phyloP scores from a whole-genome alignment of 23 tunicate genomes.

The Oikopleura albicans region DNA sequence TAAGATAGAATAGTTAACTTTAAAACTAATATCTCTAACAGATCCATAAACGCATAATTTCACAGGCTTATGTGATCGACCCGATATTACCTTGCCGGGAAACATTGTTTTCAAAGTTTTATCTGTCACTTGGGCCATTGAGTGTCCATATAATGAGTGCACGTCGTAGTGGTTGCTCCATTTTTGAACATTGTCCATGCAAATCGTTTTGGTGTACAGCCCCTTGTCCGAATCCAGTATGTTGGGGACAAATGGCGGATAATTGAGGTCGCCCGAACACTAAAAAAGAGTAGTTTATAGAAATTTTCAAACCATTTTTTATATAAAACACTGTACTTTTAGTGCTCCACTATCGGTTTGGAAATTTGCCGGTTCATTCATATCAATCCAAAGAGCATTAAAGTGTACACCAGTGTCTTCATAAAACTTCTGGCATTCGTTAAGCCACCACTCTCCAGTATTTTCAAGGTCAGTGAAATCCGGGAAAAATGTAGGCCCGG shows the following conservation, averaged over 20 bases:
- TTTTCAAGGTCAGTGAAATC: conserved; percentile 40
- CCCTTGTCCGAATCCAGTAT: conserved; percentile 22
- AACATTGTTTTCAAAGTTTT: conserved; percentile 28
- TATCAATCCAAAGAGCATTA: conserved; percentile 93
- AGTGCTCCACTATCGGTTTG: conserved; percentile 53
- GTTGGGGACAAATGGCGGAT: conserved; percentile 66
- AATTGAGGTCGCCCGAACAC: conserved; percentile 18
- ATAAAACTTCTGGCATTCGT: conserved; percentile 51
- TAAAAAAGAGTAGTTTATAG: background rate
- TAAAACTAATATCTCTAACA: no score
- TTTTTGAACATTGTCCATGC: conserved; percentile 65
- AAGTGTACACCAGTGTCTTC: conserved; percentile 21
- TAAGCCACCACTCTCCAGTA: conserved; percentile 40
- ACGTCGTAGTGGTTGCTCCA: conserved; percentile 52
- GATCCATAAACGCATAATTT: no score
- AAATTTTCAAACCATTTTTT: background rate
- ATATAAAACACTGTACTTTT: background rate
- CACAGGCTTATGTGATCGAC: no score
- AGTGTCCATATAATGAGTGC: conserved; percentile 84
- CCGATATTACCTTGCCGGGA: background rate
- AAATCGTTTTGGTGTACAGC: conserved; percentile 53
- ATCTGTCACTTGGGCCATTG: conserved; percentile 62
- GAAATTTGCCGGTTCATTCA: conserved; percentile 97
- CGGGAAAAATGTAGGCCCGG: conserved; percentile 78
- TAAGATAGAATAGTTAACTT: no score